Percentiles rank a stretch among this genome's conserved stretches.
These are phyloP conservation scores for Noctilio leporinus DNA, from an alignment of 2,113 vertebrate species.

Conservation along the genomic window DNA sequence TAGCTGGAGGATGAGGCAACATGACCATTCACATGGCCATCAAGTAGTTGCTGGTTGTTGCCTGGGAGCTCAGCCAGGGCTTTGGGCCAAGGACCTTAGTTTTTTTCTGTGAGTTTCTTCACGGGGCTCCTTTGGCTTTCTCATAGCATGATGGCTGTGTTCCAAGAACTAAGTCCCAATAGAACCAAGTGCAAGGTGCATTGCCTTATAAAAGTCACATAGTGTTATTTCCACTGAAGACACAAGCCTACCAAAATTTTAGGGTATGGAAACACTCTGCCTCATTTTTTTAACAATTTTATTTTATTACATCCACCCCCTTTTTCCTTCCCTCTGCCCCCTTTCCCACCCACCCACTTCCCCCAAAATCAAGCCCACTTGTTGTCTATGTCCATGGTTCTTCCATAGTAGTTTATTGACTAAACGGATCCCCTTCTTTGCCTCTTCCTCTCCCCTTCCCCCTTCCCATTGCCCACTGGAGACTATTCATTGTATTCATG, in stretches of 20 bases:
- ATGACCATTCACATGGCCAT: neutral
- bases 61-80: neutral
- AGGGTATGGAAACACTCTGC: neutral
- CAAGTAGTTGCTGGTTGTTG: neutral
- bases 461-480: too few species aligned
- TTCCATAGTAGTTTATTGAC: too few species aligned
- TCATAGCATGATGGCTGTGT: neutral
- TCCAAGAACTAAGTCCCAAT: neutral
- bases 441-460: too few species aligned
- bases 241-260: neutral
- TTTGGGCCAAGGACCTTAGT: neutral
- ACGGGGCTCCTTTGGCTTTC: neutral
- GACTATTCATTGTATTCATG: too few species aligned
- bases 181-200: neutral
- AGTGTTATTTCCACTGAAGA: neutral
- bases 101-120: neutral
- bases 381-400: too few species aligned
- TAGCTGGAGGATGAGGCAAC: neutral
- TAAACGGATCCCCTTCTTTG: too few species aligned
- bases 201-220: neutral
- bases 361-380: too few species aligned
- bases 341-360: too few species aligned
- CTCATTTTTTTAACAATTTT: too few species aligned
- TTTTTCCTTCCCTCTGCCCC: too few species aligned
- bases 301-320: too few species aligned